A percentile compares a stretch with the other conserved stretches of the same genome.
These are phyloP conservation scores for Nymphalis polychloros DNA, from an alignment of 2,888 invertebrate genomes.

Conservation along the genomic window DNA sequence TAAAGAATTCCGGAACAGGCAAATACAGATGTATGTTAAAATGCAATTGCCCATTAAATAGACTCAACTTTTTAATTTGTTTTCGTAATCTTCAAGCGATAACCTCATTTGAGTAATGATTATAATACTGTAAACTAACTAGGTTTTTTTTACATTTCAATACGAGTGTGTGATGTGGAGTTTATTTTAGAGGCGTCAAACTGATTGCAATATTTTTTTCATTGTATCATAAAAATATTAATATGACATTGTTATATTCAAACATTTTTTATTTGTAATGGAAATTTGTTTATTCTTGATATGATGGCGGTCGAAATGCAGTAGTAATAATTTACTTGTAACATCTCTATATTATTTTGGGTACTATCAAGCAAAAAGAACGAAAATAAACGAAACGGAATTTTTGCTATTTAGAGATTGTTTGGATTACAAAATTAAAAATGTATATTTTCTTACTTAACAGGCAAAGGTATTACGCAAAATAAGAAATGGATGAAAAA, in stretches of 20 bases:
- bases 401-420: neutral
- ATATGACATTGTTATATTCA: neutral
- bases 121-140: neutral
- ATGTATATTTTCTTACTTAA: slow-evolving; percentile 6
- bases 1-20: slow-evolving; percentile 32
- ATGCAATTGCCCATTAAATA: slow-evolving; percentile 34
- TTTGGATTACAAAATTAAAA: neutral
- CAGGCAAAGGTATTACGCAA: slow-evolving; percentile 26
- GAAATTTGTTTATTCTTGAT: neutral
- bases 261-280: neutral
- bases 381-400: no score
- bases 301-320: no score
- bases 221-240: neutral
- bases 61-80: slow-evolving; percentile 20
- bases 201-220: no score
- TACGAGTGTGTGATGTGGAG: neutral
- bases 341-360: no score
- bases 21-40: slow-evolving; percentile 34
- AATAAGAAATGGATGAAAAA: slow-evolving; percentile 26
- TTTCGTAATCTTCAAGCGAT: slow-evolving; percentile 7
- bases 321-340: no score
- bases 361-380: no score
- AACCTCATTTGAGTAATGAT: slow-evolving; percentile 11
- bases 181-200: neutral
- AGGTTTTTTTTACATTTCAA: neutral